phyloP scores from a whole-genome alignment of 2,888 invertebrate genomes.

The Amorpha juglandis region DNA sequence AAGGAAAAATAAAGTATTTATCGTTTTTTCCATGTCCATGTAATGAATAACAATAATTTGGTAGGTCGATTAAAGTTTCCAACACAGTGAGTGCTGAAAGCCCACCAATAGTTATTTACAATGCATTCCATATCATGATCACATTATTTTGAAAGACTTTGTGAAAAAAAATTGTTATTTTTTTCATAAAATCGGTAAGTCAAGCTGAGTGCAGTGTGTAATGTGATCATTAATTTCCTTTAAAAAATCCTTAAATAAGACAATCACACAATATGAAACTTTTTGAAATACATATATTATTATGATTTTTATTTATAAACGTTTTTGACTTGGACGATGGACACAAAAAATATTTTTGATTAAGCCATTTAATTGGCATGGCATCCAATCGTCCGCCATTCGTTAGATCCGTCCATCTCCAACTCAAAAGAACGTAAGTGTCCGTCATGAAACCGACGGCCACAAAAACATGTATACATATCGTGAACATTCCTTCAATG shows the following conservation, averaged over 20 bases:
- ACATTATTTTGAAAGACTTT: constrained; percentile 54
- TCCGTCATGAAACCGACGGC: constrained; percentile 11
- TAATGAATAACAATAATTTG: constrained; percentile 61
- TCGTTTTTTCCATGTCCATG: constrained; percentile 39
- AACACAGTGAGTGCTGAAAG: constrained; percentile 70
- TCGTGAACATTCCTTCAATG: constrained; percentile 75
- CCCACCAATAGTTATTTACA: constrained; percentile 82
- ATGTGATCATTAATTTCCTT: constrained; percentile 44
- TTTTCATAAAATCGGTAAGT: constrained; percentile 50
- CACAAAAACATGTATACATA: constrained; percentile 48
- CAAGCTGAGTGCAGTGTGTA: constrained; percentile 57
- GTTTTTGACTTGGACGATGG: constrained; percentile 53
- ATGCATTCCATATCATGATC: constrained; percentile 73
- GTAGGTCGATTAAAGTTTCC: constrained; percentile 65
- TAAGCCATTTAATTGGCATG: neutral
- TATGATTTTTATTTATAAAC: constrained; percentile 45
- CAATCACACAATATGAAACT: constrained; percentile 77
- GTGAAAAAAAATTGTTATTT: constrained; percentile 38
- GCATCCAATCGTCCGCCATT: constrained; percentile 25
- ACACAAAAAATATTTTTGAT: neutral
- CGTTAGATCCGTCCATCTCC: neutral
- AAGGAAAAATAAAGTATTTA: constrained; percentile 35
- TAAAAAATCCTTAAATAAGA: constrained; percentile 68
- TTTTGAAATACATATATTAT: constrained; percentile 68
- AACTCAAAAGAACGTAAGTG: constrained; percentile 14